Evolutionary conservation across 2,113 vertebrate species (phyloP), one percentile per base, ranked within the genome.

Genomic region (Dolichotis patagonum): DNA sequence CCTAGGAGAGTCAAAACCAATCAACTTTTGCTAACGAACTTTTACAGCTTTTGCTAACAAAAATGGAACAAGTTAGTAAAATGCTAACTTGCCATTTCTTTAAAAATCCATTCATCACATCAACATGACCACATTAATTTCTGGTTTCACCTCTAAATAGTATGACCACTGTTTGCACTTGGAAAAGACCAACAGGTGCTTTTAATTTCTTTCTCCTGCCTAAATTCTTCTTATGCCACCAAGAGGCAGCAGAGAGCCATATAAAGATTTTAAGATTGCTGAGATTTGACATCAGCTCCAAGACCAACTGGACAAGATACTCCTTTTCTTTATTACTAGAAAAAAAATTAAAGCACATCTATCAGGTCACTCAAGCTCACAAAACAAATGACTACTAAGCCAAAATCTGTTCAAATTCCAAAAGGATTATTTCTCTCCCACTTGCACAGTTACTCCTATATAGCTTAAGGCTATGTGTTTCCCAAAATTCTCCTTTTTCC

Each of bases 161-260:
- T 32, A 46, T 9, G 32, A 26, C 77, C 84, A 41, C 16, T 6
- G 9, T 71, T 5, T 77, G 14, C 49, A 43, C 22, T 35, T 28
- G 5, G 32, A 90, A 71, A 83, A 87, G 13, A 60, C 14, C 52
- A 30, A 62, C 19, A 87, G 26, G 69, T 0, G 71, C 32, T 78
- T 52, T 14, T 0, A 52, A 5, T 88, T 71, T 81, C 35, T 69
- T 73, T 73, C 38, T 77, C n/a, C 60, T 89, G 67, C 88, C 20
- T 71, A 91, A 81, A 91, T 1, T 8, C 20, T 2, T 8, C 28
- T 93, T 35, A 41, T 32, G 83, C 95, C 97, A 95, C 93, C 30
- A 84, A 63, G 80, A 67, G 97, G 96, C 71, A 93, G 93, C 97
- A 96, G 93, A 97, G 93, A 85, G 85, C 82, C 90, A 60, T 0